Percentiles rank a stretch among this genome's conserved stretches.
Conservation (phyloP, 37 sponge, comb jelly and placozoan species). For the Oopsacas minuta region DNA sequence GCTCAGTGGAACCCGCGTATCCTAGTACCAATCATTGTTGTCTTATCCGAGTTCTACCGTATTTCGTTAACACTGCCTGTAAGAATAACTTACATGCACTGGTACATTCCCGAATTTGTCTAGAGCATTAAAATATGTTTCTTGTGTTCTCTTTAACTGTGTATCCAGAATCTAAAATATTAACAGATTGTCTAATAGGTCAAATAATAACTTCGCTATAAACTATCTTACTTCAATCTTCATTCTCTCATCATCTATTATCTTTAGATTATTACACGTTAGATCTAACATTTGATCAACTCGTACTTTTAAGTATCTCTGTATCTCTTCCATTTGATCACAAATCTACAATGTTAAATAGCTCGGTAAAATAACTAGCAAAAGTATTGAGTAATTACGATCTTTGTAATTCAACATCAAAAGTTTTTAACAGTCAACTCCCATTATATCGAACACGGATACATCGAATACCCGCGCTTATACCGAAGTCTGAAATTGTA, state of each 20-base stretch:
- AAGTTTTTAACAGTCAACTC: too few species aligned
- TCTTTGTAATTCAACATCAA: too few species aligned
- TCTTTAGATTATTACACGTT: not conserved
- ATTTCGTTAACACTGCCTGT: not conserved
- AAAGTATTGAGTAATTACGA: too few species aligned
- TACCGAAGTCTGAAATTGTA: too few species aligned
- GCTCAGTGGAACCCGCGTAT: too few species aligned
- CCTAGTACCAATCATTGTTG: too few species aligned
- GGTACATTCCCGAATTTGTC: not conserved
- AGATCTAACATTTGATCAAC: slow-evolving; percentile 11
- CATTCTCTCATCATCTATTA: not conserved
- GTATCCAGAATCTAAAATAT: not conserved
- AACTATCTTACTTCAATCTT: slow-evolving; percentile 11
- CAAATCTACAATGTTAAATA: not conserved
- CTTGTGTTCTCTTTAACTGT: not conserved
- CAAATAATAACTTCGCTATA: too few species aligned
- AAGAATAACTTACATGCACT: not conserved
- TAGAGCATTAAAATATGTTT: slow-evolving; percentile 16
- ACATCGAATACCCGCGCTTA: too few species aligned
- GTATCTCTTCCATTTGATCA: not conserved
- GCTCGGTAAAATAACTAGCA: too few species aligned
- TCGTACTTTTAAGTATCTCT: slow-evolving; percentile 8
- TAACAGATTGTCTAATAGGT: not conserved
- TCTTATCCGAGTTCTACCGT: not conserved
- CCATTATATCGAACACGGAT: too few species aligned